phyloP scores from a whole-genome alignment of 2,888 invertebrate genomes.

The Ochropleura plecta region DNA sequence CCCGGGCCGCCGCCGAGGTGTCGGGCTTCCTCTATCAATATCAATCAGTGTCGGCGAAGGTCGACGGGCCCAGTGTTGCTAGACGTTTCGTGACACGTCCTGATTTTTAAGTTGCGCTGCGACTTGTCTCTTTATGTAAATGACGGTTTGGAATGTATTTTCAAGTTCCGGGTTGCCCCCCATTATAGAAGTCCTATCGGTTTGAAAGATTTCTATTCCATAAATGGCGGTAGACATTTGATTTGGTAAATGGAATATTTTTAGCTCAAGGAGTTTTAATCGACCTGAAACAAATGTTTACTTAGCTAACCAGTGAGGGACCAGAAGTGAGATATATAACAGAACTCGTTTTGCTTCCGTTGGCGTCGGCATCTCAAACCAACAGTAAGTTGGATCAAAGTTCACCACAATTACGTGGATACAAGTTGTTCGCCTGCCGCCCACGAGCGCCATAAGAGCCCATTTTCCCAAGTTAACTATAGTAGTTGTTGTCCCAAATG shows the following conservation, averaged over 20 bases:
- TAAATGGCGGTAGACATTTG: background rate
- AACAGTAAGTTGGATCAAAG: slow-evolving; percentile 52
- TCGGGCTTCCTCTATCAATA: slow-evolving; percentile 79
- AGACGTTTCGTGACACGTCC: slow-evolving; percentile 54
- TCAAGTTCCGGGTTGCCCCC: background rate
- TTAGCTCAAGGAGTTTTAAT: background rate
- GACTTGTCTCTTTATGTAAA: slow-evolving; percentile 47
- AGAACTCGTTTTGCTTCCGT: slow-evolving; percentile 53
- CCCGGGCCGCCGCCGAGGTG: slow-evolving; percentile 61
- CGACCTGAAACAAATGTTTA: slow-evolving; percentile 17
- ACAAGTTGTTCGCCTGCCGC: slow-evolving; percentile 42
- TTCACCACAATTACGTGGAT: slow-evolving; percentile 47
- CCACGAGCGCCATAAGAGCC: slow-evolving; percentile 43
- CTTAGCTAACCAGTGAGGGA: slow-evolving; percentile 15
- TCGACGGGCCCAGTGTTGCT: slow-evolving; percentile 55
- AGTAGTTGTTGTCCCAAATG: slow-evolving; percentile 49
- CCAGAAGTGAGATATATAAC: slow-evolving; percentile 35
- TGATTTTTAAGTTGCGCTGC: slow-evolving; percentile 45
- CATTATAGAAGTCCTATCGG: background rate
- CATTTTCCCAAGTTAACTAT: slow-evolving; percentile 50
- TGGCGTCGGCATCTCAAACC: slow-evolving; percentile 12
- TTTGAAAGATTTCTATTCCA: slow-evolving; percentile 7
- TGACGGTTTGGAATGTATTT: slow-evolving; percentile 25
- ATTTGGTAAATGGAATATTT: background rate
- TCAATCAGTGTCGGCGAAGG: slow-evolving; percentile 79